These are phyloP conservation scores for Calosoma granatense DNA, from an alignment of 1,140 invertebrate genomes.

Conservation along the genomic window DNA sequence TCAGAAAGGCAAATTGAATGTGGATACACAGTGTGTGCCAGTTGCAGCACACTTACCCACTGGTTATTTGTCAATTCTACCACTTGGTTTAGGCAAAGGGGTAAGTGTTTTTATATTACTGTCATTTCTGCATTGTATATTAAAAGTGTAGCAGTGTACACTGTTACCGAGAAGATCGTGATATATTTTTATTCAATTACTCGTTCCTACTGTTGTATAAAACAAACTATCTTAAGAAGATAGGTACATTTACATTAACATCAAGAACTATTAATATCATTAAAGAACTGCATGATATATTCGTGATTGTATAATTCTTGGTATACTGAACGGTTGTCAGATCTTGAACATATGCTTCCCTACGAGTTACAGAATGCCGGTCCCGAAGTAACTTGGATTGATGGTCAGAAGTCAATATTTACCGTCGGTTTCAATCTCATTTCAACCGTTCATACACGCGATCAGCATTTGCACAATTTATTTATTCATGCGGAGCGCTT, in stretches of 20 bases:
- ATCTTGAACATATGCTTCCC: conserved; percentile 8
- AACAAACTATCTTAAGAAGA: too few relatives aligned
- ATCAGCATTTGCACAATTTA: conserved; percentile 77
- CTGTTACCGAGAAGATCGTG: too few relatives aligned
- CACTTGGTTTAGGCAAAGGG: conserved; percentile 80
- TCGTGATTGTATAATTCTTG: too few relatives aligned
- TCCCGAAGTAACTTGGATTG: conserved; percentile 86
- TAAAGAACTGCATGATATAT: too few relatives aligned
- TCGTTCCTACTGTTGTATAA: too few relatives aligned
- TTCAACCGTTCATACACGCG: conserved; percentile 78
- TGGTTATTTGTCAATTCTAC: conserved; percentile 80
- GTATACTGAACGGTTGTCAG: too few relatives aligned
- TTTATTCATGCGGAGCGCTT: conserved; percentile 64
- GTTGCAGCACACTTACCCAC: conserved; percentile 76
- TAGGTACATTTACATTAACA: background rate
- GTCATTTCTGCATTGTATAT: background rate
- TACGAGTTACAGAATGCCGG: conserved; percentile 61
- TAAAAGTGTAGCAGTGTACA: too few relatives aligned
- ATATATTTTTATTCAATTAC: background rate
- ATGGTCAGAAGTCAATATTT: conserved; percentile 78
- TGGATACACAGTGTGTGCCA: conserved; percentile 68
- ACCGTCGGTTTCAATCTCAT: conserved; percentile 69
- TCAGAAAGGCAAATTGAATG: conserved; percentile 67
- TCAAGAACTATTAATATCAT: too few relatives aligned
- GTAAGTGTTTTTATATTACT: conserved; percentile 58